phyloP scores from a whole-genome alignment of 1,140 invertebrate species.

The Drosophila cardini region DNA sequence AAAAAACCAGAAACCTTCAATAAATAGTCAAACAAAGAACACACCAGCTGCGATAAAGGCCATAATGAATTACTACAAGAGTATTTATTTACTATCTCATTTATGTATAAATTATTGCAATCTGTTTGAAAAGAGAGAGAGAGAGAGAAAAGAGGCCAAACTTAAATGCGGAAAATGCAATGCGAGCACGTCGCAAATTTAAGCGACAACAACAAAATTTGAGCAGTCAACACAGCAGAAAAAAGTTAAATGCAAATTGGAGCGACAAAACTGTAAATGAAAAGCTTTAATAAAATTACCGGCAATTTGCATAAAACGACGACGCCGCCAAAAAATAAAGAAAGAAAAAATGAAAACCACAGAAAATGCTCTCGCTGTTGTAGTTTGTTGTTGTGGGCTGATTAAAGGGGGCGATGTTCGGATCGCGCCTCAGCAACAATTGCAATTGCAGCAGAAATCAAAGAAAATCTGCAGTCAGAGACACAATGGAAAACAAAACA shows the following conservation, averaged over 20 bases:
- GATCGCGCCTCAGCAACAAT: constrained; percentile 42
- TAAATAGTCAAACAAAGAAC: constrained; percentile 45
- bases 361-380: constrained; percentile 54
- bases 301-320: constrained; percentile 74
- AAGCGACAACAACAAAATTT: constrained; percentile 65
- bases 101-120: neutral
- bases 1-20: constrained; percentile 57
- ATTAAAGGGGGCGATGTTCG: constrained; percentile 41
- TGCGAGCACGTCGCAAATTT: constrained; percentile 65
- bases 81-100: constrained; percentile 28
- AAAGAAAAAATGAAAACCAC: constrained; percentile 63
- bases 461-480: constrained; percentile 69
- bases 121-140: constrained; percentile 12
- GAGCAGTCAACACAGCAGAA: constrained; percentile 66
- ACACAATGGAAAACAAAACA: constrained; percentile 70
- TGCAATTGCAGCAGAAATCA: constrained; percentile 48
- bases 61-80: constrained; percentile 3
- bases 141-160: too few relatives aligned
- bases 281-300: constrained; percentile 74
- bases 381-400: constrained; percentile 9
- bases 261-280: constrained; percentile 78
- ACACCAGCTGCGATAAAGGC: constrained; percentile 25
- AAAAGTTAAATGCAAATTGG: constrained; percentile 63
- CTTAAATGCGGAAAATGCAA: constrained; percentile 64
- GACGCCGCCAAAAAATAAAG: constrained; percentile 42